Evolutionary conservation across 2,888 invertebrate species (phyloP).

Genomic region (Cybosia mesomella): DNA sequence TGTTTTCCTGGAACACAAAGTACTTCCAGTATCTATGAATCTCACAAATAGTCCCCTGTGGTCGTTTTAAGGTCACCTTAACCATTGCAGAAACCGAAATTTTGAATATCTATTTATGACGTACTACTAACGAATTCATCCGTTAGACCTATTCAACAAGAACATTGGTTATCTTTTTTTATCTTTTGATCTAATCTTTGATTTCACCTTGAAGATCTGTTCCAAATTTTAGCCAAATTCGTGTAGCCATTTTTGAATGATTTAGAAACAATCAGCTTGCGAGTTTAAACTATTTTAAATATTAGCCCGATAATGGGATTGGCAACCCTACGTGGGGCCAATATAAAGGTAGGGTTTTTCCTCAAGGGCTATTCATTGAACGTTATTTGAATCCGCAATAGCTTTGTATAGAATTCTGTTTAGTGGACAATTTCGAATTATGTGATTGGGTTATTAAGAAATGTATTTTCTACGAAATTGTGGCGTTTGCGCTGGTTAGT

Average conservation of each 20-base stretch:
- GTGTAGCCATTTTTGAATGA: neutral
- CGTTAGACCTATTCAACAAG: no score
- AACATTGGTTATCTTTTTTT: no score
- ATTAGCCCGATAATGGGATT: neutral
- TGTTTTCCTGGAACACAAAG: no score
- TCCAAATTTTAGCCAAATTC: neutral
- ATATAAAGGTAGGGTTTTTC: conserved; percentile 19
- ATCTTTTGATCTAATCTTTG: no score
- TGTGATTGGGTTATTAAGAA: conserved; percentile 27
- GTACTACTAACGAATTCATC: no score
- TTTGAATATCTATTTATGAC: no score
- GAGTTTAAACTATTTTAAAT: neutral
- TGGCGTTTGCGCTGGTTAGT: neutral
- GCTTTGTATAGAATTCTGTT: conserved; percentile 21
- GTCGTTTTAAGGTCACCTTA: no score
- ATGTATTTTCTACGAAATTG: conserved; percentile 16
- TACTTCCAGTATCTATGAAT: no score
- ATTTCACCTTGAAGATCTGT: no score
- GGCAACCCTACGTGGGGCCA: conserved; percentile 9
- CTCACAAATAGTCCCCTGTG: no score
- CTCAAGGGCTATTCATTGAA: conserved; percentile 25
- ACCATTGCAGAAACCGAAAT: no score
- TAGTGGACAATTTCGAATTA: conserved; percentile 33
- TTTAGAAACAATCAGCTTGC: no score
- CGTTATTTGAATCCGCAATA: conserved; percentile 32